Conservation (phyloP, 30 jellyfish, hydroid and myxozoan species). For the Clytia hemisphaerica region DNA sequence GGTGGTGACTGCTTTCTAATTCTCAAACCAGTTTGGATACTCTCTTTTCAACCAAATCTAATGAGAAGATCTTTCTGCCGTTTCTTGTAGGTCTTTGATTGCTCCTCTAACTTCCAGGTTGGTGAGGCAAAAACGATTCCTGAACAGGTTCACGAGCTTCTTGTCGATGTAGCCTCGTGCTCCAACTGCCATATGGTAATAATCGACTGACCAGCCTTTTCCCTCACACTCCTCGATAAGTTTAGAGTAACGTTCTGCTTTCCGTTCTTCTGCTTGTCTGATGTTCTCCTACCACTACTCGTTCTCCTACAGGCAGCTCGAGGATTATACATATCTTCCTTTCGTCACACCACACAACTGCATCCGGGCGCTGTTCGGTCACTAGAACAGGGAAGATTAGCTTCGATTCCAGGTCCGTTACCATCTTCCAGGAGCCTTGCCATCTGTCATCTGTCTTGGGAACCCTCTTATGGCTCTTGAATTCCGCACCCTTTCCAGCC, state of each 20-base stretch:
- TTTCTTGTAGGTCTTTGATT: too few species aligned
- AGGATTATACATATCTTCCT: background rate
- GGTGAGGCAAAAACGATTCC: background rate
- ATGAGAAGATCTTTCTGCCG: too few species aligned
- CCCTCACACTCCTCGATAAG: background rate
- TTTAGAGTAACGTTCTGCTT: background rate
- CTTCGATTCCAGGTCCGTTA: background rate
- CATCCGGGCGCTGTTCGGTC: conserved; percentile 2
- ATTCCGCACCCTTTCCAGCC: too few species aligned
- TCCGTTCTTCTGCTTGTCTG: background rate
- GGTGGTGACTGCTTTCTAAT: too few species aligned
- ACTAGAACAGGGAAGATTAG: background rate
- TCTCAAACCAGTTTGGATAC: too few species aligned
- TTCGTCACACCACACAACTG: background rate
- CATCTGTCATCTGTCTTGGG: background rate
- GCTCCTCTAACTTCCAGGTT: too few species aligned
- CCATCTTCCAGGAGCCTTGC: background rate
- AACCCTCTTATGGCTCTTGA: background rate
- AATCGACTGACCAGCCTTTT: background rate
- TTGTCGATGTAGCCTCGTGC: too few species aligned
- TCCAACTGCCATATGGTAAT: conserved; percentile 1
- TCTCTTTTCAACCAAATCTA: too few species aligned
- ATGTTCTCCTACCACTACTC: background rate
- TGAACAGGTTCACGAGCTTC: background rate
- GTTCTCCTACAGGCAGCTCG: background rate